Base-by-base conservation (phyloP, 2,113 vertebrate species). In the Accipiter cooperii region DNA sequence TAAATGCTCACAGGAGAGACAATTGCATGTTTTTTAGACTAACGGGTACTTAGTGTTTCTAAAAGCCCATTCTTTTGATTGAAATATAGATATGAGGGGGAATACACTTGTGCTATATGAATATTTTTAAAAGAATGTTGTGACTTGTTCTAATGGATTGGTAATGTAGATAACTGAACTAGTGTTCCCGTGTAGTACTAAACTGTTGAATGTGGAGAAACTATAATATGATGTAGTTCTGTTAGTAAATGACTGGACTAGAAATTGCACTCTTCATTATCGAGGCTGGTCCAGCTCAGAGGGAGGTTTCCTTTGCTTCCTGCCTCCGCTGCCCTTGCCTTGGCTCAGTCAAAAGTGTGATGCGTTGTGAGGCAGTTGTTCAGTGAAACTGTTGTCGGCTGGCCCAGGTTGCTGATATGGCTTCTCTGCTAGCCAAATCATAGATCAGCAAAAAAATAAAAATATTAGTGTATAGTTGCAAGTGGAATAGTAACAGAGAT, bases 41-140 rank as follows among this genome's bases (percentile, higher is more conserved):
- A 38, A 52, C 12, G 25, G 18, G 9, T 64, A 42, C 40, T 71
- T 63, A 44, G 28, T 85, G 34, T 14, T 95, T 73, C n/a, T 88
- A 22, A 16, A 42, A 44, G 13, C 38, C 6, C 1, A 0, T 2
- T 36, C 38, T 33, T 8, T 40, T 25, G 1, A 22, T 17, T 55
- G 6, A 79, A 71, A 64, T 47, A 12, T 20, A 64, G 5, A 4
- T 68, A 16, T 3, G 54, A 68, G 16, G 28, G 46, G 40, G 60
- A 91, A 58, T 19, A 34, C 13, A 6, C 4, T 82, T 66, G 7
- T 52, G 14, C 14, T 42, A 1, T n/a, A 16, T 20, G 42, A 49
- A 16, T 65, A 33, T n/a, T 83, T 55, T 80, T 51, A 47, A 61
- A 7, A 5, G 66, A 40, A 5, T 40, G 4, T 52, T 84, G 57